A percentile compares a stretch with the other conserved stretches of the same genome.
phyloP scores from a whole-genome alignment of 2,797 vertebrate genomes.

The Lindbergichthys nudifrons region DNA sequence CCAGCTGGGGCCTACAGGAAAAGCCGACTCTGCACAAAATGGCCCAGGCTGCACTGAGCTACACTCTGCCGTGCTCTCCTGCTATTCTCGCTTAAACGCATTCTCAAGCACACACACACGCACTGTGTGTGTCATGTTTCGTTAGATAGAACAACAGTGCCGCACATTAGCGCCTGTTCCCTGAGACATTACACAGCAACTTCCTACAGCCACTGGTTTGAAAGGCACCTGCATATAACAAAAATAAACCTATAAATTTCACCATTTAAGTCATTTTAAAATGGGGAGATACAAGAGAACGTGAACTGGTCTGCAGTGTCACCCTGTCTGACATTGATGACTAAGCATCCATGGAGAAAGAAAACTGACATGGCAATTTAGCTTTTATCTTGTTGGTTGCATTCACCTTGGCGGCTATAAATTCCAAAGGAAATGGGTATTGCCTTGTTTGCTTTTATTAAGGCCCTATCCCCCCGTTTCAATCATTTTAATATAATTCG shows the following conservation, averaged over 20 bases:
- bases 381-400: constrained; percentile 11
- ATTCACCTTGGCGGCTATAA: constrained; percentile 39
- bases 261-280: not conserved
- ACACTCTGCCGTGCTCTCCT: constrained; percentile 57
- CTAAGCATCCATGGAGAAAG: constrained; percentile 9
- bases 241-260: not conserved
- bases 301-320: not conserved
- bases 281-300: not conserved
- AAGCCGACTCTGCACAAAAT: constrained; percentile 93
- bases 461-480: constrained; percentile 33
- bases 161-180: constrained; percentile 50
- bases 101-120: constrained; percentile 29
- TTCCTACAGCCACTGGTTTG: constrained; percentile 7
- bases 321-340: constrained; percentile 25
- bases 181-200: constrained; percentile 54
- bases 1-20: constrained; percentile 93
- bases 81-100: constrained; percentile 50
- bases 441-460: constrained; percentile 72
- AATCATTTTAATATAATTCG: constrained; percentile 68
- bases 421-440: constrained; percentile 49
- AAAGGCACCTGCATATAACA: constrained; percentile 17
- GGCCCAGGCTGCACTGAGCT: constrained; percentile 77
- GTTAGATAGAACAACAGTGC: constrained; percentile 76
- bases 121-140: constrained; percentile 83
- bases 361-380: constrained; percentile 21